Conservation (phyloP, 2,888 invertebrate species). For the Eurois occulta region DNA sequence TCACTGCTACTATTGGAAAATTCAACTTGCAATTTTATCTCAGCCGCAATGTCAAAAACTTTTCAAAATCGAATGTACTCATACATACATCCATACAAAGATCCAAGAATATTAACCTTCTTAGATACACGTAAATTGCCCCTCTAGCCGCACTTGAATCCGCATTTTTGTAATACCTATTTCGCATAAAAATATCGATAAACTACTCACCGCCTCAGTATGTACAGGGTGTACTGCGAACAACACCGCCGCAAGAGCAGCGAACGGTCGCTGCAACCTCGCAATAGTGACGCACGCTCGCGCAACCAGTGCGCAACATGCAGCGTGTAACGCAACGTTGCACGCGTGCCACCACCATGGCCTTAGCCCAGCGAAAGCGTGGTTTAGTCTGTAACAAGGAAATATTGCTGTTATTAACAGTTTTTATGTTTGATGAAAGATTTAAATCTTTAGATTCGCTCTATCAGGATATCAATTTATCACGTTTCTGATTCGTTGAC, state of each 20-base stretch:
- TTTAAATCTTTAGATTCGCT: too few species aligned
- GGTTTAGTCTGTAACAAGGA: constrained; percentile 93
- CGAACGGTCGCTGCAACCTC: constrained; percentile 92
- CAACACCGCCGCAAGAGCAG: constrained; percentile 93
- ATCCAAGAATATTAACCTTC: background rate
- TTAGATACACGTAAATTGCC: background rate
- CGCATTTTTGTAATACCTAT: background rate
- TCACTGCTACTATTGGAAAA: background rate
- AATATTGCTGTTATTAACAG: constrained; percentile 22
- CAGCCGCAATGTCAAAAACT: too few species aligned
- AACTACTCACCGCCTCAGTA: constrained; percentile 95
- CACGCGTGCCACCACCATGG: constrained; percentile 96
- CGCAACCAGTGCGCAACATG: constrained; percentile 94
- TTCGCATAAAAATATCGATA: background rate
- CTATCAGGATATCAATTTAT: too few species aligned
- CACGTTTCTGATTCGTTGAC: too few species aligned
- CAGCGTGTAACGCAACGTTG: constrained; percentile 94
- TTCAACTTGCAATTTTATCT: too few species aligned
- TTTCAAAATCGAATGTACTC: too few species aligned
- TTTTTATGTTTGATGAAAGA: background rate
- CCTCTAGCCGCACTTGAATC: background rate
- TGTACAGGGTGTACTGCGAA: constrained; percentile 97
- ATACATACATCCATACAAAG: too few species aligned
- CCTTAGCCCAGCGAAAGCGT: constrained; percentile 92
- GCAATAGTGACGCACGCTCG: constrained; percentile 93